These are phyloP conservation scores for Venusia cambrica DNA, from an alignment of 2,888 invertebrate species.

Conservation along the genomic window DNA sequence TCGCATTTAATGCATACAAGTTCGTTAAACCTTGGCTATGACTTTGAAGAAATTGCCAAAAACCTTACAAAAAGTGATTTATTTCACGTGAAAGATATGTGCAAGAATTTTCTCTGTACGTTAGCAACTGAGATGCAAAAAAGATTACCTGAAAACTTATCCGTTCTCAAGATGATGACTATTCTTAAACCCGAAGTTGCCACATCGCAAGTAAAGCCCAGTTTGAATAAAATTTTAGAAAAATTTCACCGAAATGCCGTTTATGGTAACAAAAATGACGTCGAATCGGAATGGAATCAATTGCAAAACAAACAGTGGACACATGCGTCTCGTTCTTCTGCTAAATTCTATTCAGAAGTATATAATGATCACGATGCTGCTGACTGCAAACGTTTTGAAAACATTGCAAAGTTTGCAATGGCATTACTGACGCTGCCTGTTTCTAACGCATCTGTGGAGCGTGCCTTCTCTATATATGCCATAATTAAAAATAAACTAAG, in stretches of 20 bases:
- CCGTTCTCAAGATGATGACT: too few relatives aligned
- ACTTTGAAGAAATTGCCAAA: slow-evolving; percentile 25
- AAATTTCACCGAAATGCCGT: slow-evolving; percentile 1
- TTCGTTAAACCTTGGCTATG: slow-evolving; percentile 36
- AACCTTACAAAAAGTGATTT: slow-evolving; percentile 7
- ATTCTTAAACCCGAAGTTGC: too few relatives aligned
- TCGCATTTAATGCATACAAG: slow-evolving; percentile 31
- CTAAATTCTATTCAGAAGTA: background rate
- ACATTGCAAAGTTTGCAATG: slow-evolving; percentile 10
- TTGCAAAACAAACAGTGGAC: slow-evolving; percentile 8
- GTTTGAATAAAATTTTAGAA: background rate
- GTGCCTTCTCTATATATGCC: slow-evolving; percentile 15
- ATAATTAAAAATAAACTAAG: slow-evolving; percentile 21
- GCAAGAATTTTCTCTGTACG: slow-evolving; percentile 25
- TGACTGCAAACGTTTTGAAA: background rate
- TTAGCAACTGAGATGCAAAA: slow-evolving; percentile 28
- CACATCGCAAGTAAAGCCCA: slow-evolving; percentile 11
- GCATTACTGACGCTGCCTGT: slow-evolving; percentile 11
- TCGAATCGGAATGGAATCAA: slow-evolving; percentile 9
- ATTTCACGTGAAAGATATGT: slow-evolving; percentile 14
- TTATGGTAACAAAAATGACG: too few relatives aligned
- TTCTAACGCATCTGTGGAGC: slow-evolving; percentile 19
- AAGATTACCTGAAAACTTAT: too few relatives aligned
- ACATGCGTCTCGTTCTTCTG: slow-evolving; percentile 1
- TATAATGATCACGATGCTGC: background rate